Percentiles rank a stretch among this genome's conserved stretches.
phyloP scores from a whole-genome alignment of 2,797 vertebrate genomes.

The Apodemus agrarius region DNA sequence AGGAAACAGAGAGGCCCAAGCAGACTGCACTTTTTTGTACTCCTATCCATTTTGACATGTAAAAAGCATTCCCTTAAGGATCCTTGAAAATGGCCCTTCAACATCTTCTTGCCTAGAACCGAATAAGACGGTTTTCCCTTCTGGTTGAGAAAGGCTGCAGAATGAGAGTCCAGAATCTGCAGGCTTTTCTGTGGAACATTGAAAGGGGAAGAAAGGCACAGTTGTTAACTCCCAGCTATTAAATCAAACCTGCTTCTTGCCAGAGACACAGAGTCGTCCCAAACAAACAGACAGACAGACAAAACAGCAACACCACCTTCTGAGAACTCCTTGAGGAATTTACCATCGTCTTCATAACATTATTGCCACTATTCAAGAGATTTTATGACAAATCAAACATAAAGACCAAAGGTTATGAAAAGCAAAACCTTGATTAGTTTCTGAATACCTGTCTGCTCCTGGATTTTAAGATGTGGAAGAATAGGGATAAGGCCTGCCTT shows the following conservation, averaged over 20 bases:
- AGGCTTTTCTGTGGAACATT: not conserved
- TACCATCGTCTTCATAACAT: not conserved
- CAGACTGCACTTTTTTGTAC: not conserved
- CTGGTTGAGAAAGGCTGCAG: no score
- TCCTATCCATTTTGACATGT: not conserved
- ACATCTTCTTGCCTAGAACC: not conserved
- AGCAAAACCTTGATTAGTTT: not conserved
- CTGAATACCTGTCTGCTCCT: not conserved
- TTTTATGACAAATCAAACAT: not conserved
- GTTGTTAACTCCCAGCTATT: not conserved
- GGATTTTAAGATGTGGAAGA: slow-evolving; percentile 25
- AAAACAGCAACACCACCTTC: not conserved
- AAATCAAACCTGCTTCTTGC: not conserved
- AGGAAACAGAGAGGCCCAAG: not conserved
- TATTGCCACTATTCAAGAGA: not conserved
- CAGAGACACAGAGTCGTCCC: not conserved
- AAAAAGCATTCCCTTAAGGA: not conserved
- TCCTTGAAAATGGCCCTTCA: not conserved
- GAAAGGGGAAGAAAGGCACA: not conserved
- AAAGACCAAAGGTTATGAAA: not conserved
- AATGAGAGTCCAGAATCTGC: not conserved
- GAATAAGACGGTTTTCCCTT: not conserved
- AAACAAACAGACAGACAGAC: not conserved
- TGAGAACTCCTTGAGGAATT: not conserved
- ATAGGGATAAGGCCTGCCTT: not conserved